Evolutionary conservation across 2,113 vertebrate species (phyloP), one percentile per base, ranked within the genome.

Genomic region (Bettongia penicillata): DNA sequence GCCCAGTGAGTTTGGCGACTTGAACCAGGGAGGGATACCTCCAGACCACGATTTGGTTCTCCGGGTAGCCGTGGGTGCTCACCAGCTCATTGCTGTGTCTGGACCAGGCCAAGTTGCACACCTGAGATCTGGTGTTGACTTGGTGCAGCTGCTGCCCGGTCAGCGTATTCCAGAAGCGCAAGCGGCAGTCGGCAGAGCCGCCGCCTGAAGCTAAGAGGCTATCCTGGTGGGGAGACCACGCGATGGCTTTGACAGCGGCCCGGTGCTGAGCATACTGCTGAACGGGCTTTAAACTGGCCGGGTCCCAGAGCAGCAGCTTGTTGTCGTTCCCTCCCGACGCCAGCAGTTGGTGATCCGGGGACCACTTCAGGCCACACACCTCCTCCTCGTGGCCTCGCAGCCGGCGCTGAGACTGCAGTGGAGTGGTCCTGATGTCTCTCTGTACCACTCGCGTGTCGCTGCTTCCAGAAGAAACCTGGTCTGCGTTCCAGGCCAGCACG

Each of bases 41-140:
- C 99, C 99, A 99, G 96, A 99, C 99, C 97, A 99, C 97, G 95
- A 99, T 99, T 98, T 99, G 99, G 97, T 99, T 99, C 98, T 99
- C 99, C 89, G 99, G 99, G 98, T 99, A 99, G 68, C 99, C 99
- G 8, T 99, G 99, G 91, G 99, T 99, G 98, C 99, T 99, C 97
- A 99, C 99, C 99, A 99, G 98, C 90, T 99, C 99, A 48, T 99
- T 99, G 97, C 99, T 98, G 14, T 99, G 99, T 95, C 99, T 99
- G 97, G 99, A 99, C 99, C 99, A 99, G 31, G 99, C 99, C 97
- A 99, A 97, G 98, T 99, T 99, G 98, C 99, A 99, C 96, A 99
- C 99, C 97, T 24, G 53, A 5, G 53, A 55, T 22, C 53, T 23
- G 23, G 53, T 55, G 23, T 55, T 5, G 53, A 55, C 3, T 22